These are phyloP conservation scores for Eptatretus atami DNA, from an alignment of 2,797 vertebrate species.

Conservation along the genomic window DNA sequence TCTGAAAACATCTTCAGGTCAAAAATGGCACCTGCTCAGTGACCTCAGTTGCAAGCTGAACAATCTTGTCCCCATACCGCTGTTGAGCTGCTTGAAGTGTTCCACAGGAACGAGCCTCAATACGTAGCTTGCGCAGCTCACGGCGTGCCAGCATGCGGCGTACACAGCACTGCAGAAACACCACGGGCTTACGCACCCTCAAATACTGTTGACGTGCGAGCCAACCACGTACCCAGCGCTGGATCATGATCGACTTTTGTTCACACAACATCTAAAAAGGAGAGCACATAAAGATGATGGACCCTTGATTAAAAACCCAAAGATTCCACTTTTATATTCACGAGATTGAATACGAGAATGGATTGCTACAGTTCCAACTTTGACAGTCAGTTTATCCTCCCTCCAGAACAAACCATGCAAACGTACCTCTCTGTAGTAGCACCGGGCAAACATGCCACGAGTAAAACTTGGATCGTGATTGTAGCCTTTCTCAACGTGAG, in stretches of 20 bases:
- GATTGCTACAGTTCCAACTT: too few species aligned
- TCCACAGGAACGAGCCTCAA: slow-evolving; percentile 87
- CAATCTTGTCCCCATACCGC: slow-evolving; percentile 97
- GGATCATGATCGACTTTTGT: slow-evolving; percentile 48
- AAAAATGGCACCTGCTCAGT: slow-evolving; percentile 42
- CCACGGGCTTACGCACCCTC: slow-evolving; percentile 28
- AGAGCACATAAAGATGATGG: background rate
- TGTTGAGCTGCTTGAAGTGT: slow-evolving; percentile 89
- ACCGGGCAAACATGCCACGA: slow-evolving; percentile 51
- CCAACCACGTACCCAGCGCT: slow-evolving; percentile 59
- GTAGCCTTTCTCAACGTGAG: slow-evolving; percentile 30
- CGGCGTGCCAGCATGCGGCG: slow-evolving; percentile 63
- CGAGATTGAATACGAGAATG: too few species aligned
- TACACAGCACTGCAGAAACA: slow-evolving; percentile 73
- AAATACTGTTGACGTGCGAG: slow-evolving; percentile 38
- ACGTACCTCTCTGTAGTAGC: slow-evolving; percentile 42
- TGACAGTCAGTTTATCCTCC: too few species aligned
- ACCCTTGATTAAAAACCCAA: too few species aligned
- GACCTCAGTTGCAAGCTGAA: slow-evolving; percentile 78
- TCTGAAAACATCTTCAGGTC: too few species aligned
- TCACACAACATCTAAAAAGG: slow-evolving; percentile 40
- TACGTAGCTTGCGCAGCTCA: slow-evolving; percentile 81
- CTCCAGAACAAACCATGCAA: too few species aligned
- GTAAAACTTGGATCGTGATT: slow-evolving; percentile 47
- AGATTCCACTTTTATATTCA: too few species aligned